A percentile compares a stretch with the other conserved stretches of the same genome.
Conservation (phyloP, 1,140 invertebrate species). For the Solen grandis region DNA sequence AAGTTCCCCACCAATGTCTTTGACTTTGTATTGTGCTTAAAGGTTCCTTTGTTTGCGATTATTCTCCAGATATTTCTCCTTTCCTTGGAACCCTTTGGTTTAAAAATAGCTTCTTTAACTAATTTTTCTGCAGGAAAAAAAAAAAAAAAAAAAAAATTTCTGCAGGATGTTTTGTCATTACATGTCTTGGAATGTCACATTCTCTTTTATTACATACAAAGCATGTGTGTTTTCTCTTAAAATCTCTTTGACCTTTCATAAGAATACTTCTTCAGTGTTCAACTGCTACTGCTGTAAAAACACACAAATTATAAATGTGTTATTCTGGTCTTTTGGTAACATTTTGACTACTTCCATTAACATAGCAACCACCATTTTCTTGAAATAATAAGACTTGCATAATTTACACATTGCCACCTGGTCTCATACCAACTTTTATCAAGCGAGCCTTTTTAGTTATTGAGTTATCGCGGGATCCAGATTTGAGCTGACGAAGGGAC, state of each 20-base stretch:
- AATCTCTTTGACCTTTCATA: slow-evolving; percentile 19
- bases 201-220: slow-evolving; percentile 12
- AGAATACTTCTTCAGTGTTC: slow-evolving; percentile 6
- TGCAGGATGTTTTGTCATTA: slow-evolving; percentile 14
- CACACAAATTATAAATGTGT: no score
- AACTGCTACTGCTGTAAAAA: slow-evolving; percentile 24
- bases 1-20: slow-evolving; percentile 27
- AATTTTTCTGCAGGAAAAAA: slow-evolving; percentile 11
- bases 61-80: slow-evolving; percentile 21
- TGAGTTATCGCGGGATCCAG: no score
- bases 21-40: slow-evolving; percentile 13
- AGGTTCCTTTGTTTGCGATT: slow-evolving; percentile 19
- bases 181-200: slow-evolving; percentile 26
- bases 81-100: slow-evolving; percentile 19
- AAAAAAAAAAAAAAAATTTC: no score
- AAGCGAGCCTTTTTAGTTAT: no score
- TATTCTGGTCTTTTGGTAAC: no score
- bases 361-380: no score
- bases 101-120: slow-evolving; percentile 20
- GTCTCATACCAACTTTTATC: no score
- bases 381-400: no score
- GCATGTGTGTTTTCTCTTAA: slow-evolving; percentile 21
- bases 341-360: no score
- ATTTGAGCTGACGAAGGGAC: no score
- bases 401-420: no score